phyloP scores from a whole-genome alignment of 2,113 vertebrate genomes.

The Myiopsitta monachus region DNA sequence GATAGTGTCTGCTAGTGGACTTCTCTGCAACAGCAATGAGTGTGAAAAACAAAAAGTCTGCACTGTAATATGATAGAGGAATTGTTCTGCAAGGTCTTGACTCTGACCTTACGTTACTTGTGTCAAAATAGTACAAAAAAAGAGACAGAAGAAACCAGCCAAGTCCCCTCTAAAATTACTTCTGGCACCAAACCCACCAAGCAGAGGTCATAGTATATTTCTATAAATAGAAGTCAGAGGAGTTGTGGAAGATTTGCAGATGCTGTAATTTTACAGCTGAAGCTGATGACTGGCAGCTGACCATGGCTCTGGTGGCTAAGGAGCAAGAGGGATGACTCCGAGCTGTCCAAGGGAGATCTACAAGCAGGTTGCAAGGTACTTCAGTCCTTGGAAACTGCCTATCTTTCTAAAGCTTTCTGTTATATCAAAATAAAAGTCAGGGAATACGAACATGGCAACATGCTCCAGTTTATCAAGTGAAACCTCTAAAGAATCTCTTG shows the following conservation, averaged over 20 bases:
- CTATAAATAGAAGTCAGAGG: constrained; percentile 51
- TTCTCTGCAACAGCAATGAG: constrained; percentile 4
- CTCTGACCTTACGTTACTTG: constrained; percentile 37
- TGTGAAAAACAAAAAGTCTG: not conserved
- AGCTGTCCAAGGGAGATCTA: not conserved
- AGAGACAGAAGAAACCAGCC: constrained; percentile 44
- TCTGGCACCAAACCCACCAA: constrained; percentile 54
- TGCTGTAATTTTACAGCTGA: constrained; percentile 47
- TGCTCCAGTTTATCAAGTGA: constrained; percentile 44
- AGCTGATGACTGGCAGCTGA: constrained; percentile 14
- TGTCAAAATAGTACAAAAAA: constrained; percentile 58
- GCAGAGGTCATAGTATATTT: constrained; percentile 49
- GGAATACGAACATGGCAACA: not conserved
- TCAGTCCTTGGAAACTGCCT: not conserved
- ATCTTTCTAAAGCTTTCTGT: constrained; percentile 43
- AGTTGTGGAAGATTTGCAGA: constrained; percentile 17
- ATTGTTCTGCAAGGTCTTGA: constrained; percentile 19
- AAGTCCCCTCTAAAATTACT: constrained; percentile 69
- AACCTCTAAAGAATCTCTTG: constrained; percentile 53
- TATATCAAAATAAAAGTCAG: constrained; percentile 12
- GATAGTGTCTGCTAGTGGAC: constrained; percentile 6
- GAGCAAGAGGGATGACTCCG: not conserved
- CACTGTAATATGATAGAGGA: constrained; percentile 14
- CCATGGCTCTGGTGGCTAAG: not conserved
- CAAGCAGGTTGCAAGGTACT: not conserved